Conservation (phyloP, 2,888 invertebrate species). For the Hyles lineata region DNA sequence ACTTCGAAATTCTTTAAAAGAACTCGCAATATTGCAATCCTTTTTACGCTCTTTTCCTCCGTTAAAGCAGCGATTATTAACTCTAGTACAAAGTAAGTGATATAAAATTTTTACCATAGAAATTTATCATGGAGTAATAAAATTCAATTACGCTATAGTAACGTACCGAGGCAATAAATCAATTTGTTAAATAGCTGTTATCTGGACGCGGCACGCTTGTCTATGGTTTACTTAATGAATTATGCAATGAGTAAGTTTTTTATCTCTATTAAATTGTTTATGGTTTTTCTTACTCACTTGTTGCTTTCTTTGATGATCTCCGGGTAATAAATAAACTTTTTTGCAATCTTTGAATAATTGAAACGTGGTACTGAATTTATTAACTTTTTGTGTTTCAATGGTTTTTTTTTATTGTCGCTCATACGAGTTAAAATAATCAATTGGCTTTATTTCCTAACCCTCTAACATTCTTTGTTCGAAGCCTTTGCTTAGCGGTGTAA, state of each 20-base stretch:
- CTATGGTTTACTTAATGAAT: conserved; percentile 27
- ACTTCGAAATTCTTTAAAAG: too few species aligned
- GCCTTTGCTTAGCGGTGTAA: too few species aligned
- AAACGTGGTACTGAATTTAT: conserved; percentile 1
- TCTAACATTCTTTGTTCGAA: too few species aligned
- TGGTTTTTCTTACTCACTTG: conserved; percentile 8
- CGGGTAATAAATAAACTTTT: neutral
- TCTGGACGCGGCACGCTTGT: conserved; percentile 23
- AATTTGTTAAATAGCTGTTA: conserved; percentile 43
- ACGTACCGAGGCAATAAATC: conserved; percentile 57
- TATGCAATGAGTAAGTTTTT: conserved; percentile 24
- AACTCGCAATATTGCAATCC: too few species aligned
- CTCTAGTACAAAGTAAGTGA: conserved; percentile 7
- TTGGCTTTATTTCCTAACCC: too few species aligned
- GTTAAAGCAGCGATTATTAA: too few species aligned
- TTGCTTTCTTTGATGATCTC: conserved; percentile 13
- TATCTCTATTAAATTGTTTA: conserved; percentile 26
- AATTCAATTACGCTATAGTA: conserved; percentile 64
- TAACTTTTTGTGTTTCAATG: neutral
- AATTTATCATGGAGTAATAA: conserved; percentile 48
- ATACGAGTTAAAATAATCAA: too few species aligned
- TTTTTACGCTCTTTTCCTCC: too few species aligned
- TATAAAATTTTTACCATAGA: conserved; percentile 30
- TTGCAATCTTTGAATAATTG: neutral
- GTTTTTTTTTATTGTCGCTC: neutral